Evolutionary conservation across 35 echinoderm and acorn worm species (phyloP).

Genomic region (Amphiura filiformis): DNA sequence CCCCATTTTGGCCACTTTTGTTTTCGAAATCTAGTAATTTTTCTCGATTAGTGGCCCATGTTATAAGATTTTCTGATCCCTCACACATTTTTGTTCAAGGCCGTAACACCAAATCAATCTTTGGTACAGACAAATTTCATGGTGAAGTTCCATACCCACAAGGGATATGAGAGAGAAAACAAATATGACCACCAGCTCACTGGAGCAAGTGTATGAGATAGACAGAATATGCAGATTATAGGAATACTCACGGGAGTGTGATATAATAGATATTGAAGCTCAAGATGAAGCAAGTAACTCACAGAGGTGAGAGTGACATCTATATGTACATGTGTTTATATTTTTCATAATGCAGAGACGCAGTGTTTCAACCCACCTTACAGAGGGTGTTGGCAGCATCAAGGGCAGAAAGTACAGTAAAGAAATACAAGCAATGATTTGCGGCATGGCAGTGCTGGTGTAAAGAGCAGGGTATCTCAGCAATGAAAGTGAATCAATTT

Average conservation of each 20-base stretch:
- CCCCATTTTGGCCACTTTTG: slow-evolving; percentile 5
- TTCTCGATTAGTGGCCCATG: background rate
- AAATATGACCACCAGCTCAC: no score
- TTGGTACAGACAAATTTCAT: slow-evolving; percentile 3
- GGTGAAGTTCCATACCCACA: slow-evolving; percentile 9
- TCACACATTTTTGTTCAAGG: background rate
- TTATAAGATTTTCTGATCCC: background rate
- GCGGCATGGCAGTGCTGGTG: background rate
- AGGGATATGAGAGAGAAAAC: no score
- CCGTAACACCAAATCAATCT: background rate
- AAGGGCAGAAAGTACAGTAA: background rate
- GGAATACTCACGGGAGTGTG: no score
- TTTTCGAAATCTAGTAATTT: background rate
- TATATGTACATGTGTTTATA: background rate
- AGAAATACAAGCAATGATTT: background rate
- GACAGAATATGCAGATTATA: no score
- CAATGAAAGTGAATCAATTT: no score
- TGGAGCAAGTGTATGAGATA: no score
- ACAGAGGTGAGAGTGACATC: no score
- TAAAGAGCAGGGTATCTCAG: no score
- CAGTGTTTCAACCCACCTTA: background rate
- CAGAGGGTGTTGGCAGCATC: background rate
- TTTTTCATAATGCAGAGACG: background rate
- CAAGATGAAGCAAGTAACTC: no score
- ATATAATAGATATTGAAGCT: no score